Evolutionary conservation across 2,113 vertebrate genomes (phyloP).

Genomic region (Tragelaphus buxtoni): DNA sequence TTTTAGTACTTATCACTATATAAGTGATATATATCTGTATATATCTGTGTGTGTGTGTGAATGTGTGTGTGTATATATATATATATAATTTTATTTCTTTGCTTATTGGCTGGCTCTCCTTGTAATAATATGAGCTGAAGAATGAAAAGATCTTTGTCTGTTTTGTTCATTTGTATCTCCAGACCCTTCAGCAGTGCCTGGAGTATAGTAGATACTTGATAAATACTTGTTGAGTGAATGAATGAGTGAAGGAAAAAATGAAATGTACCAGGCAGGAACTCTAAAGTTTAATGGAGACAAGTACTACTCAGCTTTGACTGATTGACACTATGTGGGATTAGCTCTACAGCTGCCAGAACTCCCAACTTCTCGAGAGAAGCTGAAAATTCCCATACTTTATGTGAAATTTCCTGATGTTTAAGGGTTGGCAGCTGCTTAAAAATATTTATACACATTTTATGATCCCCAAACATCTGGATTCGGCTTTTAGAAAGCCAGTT

Average conservation of each 20-base stretch:
- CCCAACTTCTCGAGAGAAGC: not conserved
- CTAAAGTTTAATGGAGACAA: not conserved
- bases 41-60: not conserved
- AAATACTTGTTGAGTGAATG: not conserved
- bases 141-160: not conserved
- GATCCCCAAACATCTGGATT: not conserved
- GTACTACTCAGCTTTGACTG: not conserved
- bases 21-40: not conserved
- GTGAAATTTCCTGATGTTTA: not conserved
- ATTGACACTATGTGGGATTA: not conserved
- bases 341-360: not conserved
- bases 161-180: not conserved
- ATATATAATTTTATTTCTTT: not conserved
- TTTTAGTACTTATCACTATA: not conserved
- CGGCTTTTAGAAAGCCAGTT: not conserved
- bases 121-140: not conserved
- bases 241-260: not conserved
- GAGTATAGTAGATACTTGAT: not conserved
- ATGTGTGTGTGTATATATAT: not conserved
- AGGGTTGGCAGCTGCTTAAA: not conserved
- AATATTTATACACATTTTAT: not conserved
- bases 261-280: not conserved
- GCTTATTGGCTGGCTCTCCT: not conserved
- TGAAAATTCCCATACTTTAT: not conserved
- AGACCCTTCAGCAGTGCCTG: not conserved